phyloP scores from a whole-genome alignment of 1,140 invertebrate species.

The Forficula auricularia region DNA sequence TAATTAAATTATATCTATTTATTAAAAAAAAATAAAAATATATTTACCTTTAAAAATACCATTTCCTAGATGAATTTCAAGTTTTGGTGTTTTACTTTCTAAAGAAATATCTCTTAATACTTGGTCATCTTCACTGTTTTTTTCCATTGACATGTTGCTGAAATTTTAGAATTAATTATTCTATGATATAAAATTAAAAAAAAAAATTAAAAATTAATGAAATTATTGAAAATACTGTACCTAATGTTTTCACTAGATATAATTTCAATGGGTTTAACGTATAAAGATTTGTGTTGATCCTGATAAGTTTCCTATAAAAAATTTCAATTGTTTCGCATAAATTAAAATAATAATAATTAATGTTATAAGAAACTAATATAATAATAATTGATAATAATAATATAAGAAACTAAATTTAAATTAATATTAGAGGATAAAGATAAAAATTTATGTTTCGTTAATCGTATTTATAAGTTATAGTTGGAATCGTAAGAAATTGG shows the following conservation, averaged over 20 bases:
- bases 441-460: no score
- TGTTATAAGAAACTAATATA: not conserved
- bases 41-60: constrained; percentile 1
- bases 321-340: constrained; percentile 9
- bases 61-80: constrained; percentile 1
- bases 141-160: not conserved
- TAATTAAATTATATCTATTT: no score
- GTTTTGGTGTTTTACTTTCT: not conserved
- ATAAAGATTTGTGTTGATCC: constrained; percentile 32
- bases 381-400: not conserved
- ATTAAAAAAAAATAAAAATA: no score
- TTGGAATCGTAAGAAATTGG: no score
- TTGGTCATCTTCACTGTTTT: no score
- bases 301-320: constrained; percentile 31
- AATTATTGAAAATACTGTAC: constrained; percentile 15
- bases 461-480: no score
- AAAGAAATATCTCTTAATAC: constrained; percentile 7
- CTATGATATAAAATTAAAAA: no score
- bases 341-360: no score
- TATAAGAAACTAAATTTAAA: not conserved
- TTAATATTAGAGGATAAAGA: no score
- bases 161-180: no score
- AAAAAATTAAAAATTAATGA: not conserved
- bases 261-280: constrained; percentile 30
- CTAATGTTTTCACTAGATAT: constrained; percentile 23